Percentiles rank a stretch among this genome's conserved stretches.
These are phyloP conservation scores for Drosophila yakuba DNA, from an alignment of 1,140 invertebrate species.

Conservation along the genomic window DNA sequence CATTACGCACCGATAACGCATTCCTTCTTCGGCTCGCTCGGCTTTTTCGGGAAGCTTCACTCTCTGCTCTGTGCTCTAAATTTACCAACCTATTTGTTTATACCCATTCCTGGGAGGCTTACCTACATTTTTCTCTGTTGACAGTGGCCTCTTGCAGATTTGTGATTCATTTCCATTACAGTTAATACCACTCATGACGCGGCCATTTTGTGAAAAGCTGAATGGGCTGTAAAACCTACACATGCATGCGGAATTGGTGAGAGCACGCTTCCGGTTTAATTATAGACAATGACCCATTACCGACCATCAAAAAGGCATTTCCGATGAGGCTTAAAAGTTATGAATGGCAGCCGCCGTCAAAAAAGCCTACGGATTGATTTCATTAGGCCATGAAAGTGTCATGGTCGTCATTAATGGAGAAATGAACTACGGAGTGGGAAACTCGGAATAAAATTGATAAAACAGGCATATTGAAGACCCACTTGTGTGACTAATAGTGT, in stretches of 20 bases:
- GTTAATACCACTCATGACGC: conserved; percentile 68
- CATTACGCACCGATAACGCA: conserved; percentile 65
- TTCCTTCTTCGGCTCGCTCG: conserved; percentile 25
- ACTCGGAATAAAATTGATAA: not conserved
- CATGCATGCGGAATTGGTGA: not conserved
- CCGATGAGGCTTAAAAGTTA: conserved; percentile 58
- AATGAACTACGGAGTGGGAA: conserved; percentile 17
- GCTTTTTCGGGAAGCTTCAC: conserved; percentile 15
- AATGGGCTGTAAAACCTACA: conserved; percentile 13
- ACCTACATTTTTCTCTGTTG: conserved; percentile 40
- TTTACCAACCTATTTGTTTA: conserved; percentile 67
- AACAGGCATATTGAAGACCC: not conserved
- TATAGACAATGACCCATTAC: conserved; percentile 75
- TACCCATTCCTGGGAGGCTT: conserved; percentile 3
- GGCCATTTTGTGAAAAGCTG: conserved; percentile 51
- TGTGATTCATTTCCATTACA: conserved; percentile 74
- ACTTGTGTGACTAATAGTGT: not conserved
- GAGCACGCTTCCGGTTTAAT: conserved; percentile 52
- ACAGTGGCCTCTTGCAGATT: conserved; percentile 48
- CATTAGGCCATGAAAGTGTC: conserved; percentile 44
- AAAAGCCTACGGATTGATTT: conserved; percentile 50
- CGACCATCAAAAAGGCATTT: conserved; percentile 51
- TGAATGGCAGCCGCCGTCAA: conserved; percentile 48
- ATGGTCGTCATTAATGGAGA: conserved; percentile 27
- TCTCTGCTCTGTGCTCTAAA: conserved; percentile 23